Percentiles rank a stretch among this genome's conserved stretches.
Evolutionary conservation across 2,113 vertebrate species (phyloP).

Genomic region (Herpailurus yagouaroundi): DNA sequence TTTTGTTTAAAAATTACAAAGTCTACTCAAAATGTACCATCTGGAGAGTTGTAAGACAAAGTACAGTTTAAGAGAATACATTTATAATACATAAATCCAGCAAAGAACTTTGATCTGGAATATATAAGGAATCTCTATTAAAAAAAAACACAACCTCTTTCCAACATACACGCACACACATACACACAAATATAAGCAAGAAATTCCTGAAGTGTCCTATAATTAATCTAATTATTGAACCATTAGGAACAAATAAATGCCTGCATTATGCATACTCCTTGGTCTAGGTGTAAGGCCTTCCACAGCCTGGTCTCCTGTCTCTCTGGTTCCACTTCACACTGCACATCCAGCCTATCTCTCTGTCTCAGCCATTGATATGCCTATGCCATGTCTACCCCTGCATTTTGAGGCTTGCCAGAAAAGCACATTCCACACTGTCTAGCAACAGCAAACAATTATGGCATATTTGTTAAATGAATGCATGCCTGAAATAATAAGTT

Average conservation of each 20-base stretch:
- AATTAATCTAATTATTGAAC: neutral
- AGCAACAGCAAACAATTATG: neutral
- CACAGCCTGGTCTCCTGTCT: neutral
- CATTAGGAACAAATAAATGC: neutral
- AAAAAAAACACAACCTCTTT: neutral
- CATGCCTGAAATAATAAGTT: neutral
- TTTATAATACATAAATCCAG: neutral
- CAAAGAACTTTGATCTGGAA: neutral
- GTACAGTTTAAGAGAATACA: neutral
- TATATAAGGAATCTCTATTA: neutral
- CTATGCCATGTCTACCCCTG: neutral
- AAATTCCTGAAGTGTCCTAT: neutral
- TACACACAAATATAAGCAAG: neutral
- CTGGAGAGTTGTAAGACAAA: neutral
- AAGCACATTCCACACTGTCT: neutral
- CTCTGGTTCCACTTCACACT: neutral
- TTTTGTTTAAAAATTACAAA: too few relatives aligned
- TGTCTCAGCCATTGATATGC: neutral
- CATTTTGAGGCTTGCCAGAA: neutral
- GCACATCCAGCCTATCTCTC: neutral
- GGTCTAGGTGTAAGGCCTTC: neutral
- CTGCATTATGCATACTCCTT: neutral
- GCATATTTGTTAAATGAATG: neutral
- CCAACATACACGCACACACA: neutral
- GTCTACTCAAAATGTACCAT: neutral